A percentile compares a stretch with the other conserved stretches of the same genome.
phyloP scores from a whole-genome alignment of 1,140 invertebrate species.

The Meloidogyne floridensis region DNA sequence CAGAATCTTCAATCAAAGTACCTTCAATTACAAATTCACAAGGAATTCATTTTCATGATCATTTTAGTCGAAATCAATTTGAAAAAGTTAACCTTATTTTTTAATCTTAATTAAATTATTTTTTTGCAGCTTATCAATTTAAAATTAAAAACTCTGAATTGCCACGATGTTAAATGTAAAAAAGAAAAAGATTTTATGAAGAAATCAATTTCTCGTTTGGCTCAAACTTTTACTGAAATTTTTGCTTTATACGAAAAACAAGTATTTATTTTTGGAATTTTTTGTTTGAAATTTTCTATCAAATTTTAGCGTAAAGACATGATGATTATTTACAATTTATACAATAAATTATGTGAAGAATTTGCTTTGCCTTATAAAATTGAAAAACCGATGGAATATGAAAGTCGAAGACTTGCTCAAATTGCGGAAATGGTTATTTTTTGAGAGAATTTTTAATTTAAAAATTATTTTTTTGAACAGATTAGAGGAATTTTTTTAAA shows the following conservation, averaged over 20 bases:
- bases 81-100: slow-evolving; percentile 4
- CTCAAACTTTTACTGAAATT: slow-evolving; percentile 2
- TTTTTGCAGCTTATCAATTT: slow-evolving; percentile 12
- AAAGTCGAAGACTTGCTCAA: not conserved
- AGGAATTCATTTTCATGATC: not conserved
- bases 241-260: slow-evolving; percentile 19
- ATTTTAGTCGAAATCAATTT: slow-evolving; percentile 23
- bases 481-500: not conserved
- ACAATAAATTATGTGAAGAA: slow-evolving; percentile 15
- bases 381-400: not conserved
- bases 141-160: not conserved
- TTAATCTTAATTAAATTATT: not conserved
- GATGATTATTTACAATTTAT: slow-evolving; percentile 8
- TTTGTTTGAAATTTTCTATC: not conserved
- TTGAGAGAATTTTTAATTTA: not conserved
- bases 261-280: not conserved
- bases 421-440: slow-evolving; percentile 14
- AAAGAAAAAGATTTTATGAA: slow-evolving; percentile 5
- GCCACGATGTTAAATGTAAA: slow-evolving; percentile 12
- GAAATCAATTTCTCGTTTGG: not conserved
- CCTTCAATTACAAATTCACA: not conserved
- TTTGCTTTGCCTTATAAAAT: not conserved
- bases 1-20: not conserved
- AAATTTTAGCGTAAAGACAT: slow-evolving; percentile 10
- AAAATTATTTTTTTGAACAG: not conserved